Evolutionary conservation across 2,797 vertebrate genomes (phyloP).

Genomic region (Anguilla obscura): DNA sequence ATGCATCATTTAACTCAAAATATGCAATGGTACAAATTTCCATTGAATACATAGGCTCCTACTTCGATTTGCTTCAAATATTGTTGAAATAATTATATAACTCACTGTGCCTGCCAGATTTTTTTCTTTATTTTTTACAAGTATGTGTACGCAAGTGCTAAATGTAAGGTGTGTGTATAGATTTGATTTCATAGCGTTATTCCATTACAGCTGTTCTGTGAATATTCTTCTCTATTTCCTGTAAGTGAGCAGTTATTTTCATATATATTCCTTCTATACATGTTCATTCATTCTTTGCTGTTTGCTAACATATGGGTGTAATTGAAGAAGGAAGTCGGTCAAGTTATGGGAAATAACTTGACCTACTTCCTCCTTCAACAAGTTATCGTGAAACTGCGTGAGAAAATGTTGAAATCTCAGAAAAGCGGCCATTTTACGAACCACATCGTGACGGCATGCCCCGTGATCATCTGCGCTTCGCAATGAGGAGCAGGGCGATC

Average conservation of each 20-base stretch:
- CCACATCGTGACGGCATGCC: not conserved
- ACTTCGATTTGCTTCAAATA: not conserved
- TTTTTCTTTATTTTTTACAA: not conserved
- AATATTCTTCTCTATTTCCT: not conserved
- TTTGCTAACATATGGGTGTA: not conserved
- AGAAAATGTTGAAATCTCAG: not conserved
- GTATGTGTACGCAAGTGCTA: not conserved
- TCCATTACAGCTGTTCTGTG: not conserved
- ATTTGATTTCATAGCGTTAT: not conserved
- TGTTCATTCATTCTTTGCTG: not conserved
- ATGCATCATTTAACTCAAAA: not conserved
- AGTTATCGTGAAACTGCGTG: not conserved
- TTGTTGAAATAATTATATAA: not conserved
- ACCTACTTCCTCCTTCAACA: too few relatives aligned
- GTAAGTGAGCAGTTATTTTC: too few relatives aligned
- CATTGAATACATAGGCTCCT: not conserved
- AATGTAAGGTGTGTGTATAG: not conserved
- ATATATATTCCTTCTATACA: too few relatives aligned
- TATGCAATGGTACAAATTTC: not conserved
- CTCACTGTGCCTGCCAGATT: not conserved
- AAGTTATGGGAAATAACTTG: not conserved
- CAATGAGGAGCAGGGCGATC: not conserved
- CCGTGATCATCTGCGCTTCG: not conserved
- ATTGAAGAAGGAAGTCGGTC: not conserved
- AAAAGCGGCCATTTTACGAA: not conserved